Evolutionary conservation across 1,140 invertebrate species (phyloP), one percentile per base, ranked within the genome.

Genomic region (Rhizoglyphus robini): DNA sequence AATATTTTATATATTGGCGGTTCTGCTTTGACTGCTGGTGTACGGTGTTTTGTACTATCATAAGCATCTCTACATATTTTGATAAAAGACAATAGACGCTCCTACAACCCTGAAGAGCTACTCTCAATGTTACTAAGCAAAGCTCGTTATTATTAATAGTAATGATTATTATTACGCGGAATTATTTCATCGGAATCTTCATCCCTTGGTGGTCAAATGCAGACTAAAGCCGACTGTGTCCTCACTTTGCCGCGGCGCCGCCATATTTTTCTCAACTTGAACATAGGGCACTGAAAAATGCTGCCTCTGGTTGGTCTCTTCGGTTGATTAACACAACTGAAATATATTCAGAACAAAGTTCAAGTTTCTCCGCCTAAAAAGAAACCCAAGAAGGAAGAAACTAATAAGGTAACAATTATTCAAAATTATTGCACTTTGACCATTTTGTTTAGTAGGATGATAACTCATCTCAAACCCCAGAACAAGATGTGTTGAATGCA

Each of bases 251-350:
- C n/a, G n/a, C n/a, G n/a, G n/a, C n/a, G n/a, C n/a, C 96, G 34
- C 84, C 89, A 0, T 99, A 85, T 76, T 98, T 96, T 75, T 96
- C 91, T 72, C 95, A 99, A 78, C 88, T 87, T 2, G 95, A 99
- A 76, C 81, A 96, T 4, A 79, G 83, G 68, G 88, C 93, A 3
- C 72, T 99, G 38, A 72, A 88, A 0, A 80, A 86, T 69, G 90
- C 96, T 4, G 96, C 92, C 0, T 80, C 91, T 99, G 48, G 90
- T 90, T 41, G 88, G 86, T 3, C 75, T 11, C 75, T 98, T 4
- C 93, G 97, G 74, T 78, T 98, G n/a, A 90, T 96, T 54, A 96
- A 93, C 74, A 87, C 90, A 72, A 94, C 86, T 95, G 25, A 92
- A 95, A 75, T 96, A 96, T 78, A 77, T 97, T 29, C 78, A 93